Percentiles rank a stretch among this genome's conserved stretches.
phyloP scores from a whole-genome alignment of 2,113 vertebrate genomes.

The Tragelaphus imberbis region DNA sequence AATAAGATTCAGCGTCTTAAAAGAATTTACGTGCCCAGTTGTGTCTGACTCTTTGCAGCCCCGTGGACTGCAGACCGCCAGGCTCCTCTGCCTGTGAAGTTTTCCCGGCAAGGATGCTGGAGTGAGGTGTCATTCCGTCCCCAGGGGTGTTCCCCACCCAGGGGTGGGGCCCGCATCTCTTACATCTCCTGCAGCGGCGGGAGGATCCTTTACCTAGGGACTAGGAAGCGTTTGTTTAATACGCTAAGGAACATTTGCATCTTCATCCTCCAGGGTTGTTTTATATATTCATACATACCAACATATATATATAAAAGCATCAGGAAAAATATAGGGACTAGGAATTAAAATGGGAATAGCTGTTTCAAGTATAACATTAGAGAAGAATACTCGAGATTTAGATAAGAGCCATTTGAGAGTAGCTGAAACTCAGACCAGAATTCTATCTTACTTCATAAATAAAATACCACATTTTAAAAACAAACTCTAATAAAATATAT shows the following conservation, averaged over 20 bases:
- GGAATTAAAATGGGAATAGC: background rate
- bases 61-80: background rate
- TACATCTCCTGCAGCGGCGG: background rate
- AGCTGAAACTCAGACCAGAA: background rate
- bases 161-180: background rate
- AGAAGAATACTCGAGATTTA: background rate
- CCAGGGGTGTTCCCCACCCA: background rate
- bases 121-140: background rate
- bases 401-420: background rate
- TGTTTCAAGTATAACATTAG: background rate
- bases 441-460: background rate
- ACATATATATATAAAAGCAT: background rate
- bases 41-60: background rate
- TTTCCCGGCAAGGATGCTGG: background rate
- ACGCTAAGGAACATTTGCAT: background rate
- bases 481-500: conserved; percentile 30
- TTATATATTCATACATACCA: background rate
- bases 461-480: conserved; percentile 19
- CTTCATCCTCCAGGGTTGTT: background rate
- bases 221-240: background rate
- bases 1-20: background rate
- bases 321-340: background rate
- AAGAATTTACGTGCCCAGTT: background rate
- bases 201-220: background rate
- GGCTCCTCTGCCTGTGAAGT: background rate